Conservation (phyloP, 2,113 vertebrate species). For the Erythrocercus mccallii region DNA sequence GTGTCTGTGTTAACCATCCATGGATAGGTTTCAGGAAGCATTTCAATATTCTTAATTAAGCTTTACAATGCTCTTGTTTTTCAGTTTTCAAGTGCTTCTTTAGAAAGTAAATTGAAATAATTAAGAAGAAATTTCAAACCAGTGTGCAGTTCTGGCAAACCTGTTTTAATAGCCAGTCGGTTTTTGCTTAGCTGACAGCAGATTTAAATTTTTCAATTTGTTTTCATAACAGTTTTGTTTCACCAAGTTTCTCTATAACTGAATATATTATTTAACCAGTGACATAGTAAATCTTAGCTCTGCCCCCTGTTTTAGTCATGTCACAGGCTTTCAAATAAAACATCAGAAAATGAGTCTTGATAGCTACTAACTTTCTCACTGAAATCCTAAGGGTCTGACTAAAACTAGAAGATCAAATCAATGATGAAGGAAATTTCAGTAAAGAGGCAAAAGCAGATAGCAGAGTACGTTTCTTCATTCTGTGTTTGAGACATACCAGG, state of each 20-base stretch:
- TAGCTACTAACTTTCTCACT: background rate
- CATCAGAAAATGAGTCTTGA: background rate
- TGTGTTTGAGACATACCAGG: background rate
- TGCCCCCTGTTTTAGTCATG: background rate
- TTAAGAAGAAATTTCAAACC: background rate
- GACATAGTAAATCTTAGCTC: background rate
- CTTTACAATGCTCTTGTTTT: background rate
- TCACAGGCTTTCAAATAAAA: background rate
- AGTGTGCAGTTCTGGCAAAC: background rate
- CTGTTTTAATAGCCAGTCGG: background rate
- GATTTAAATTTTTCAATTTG: background rate
- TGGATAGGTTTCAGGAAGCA: background rate
- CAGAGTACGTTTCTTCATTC: background rate
- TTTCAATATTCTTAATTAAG: background rate
- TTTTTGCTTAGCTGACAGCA: background rate
- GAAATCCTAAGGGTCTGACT: background rate
- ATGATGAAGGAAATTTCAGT: background rate
- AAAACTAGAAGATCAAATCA: background rate
- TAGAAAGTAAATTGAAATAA: slow-evolving; percentile 18
- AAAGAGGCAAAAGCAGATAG: background rate
- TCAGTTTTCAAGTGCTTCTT: background rate
- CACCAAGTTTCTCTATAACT: background rate
- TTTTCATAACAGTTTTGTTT: background rate
- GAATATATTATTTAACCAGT: background rate
- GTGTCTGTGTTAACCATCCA: background rate